Evolutionary conservation across 2,113 vertebrate species (phyloP), one percentile per base, ranked within the genome.

Genomic region (Etia nguti): DNA sequence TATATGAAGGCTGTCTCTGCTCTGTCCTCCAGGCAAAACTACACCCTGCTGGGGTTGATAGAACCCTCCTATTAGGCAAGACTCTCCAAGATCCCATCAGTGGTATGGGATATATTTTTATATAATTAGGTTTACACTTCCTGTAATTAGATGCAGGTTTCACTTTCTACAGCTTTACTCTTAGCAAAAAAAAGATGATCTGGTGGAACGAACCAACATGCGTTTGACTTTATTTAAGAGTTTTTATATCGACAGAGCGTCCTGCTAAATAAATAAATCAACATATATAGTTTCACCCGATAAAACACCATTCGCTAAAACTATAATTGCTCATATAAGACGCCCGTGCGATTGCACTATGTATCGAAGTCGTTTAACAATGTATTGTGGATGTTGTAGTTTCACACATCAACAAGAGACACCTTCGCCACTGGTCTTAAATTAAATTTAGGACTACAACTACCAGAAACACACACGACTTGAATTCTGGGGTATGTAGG

Each of bases 371-470:
- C 38, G 7, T 85, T 68, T 16, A 5, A 82, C 24, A 31, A 15
- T 5, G 26, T 6, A 18, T 59, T 82, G 13, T 68, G 91, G 94
- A 12, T 38, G 0, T 92, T 95, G 95, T 94, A 95, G 95, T 95
- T 93, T 82, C 38, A 48, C 10, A 4, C 1, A 6, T 10, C 5
- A 5, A 10, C 8, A 36, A n/a, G 55, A 36, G 2, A 1, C 9
- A 26, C 8, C 2, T 8, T 0, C 0, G 2, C 1, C 1, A 38
- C 1, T 0, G 6, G 9, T 4, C 4, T 31, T 6, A 0, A 43
- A 1, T 13, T 8, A 10, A 1, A 1, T 16, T 29, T 16, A 70
- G 20, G 57, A 95, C 94, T 94, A 90, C 94, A 94, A 90, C 11
- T 86, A 41, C 94, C 89, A 86, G 13, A 8, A 6, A n/a, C 20